Evolutionary conservation across 2,113 vertebrate genomes (phyloP).

Genomic region (Lophius piscatorius): DNA sequence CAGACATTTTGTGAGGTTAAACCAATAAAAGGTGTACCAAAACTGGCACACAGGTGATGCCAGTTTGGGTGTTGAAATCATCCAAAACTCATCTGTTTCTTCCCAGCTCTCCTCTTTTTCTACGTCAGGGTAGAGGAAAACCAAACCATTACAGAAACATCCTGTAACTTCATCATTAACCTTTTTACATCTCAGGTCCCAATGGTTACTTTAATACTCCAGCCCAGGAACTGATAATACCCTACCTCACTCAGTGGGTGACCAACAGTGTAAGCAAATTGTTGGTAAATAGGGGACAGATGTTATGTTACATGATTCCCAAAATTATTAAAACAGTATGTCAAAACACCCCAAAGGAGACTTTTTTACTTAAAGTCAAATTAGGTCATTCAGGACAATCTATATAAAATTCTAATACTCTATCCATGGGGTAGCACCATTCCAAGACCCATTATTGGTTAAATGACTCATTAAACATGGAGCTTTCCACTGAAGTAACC

Average conservation of each 20-base stretch:
- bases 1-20: conserved; percentile 1
- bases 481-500: conserved; percentile 35
- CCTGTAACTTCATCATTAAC: conserved; percentile 63
- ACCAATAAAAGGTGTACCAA: conserved; percentile 10
- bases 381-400: not conserved
- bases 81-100: conserved; percentile 25
- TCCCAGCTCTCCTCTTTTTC: conserved; percentile 2
- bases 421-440: not conserved
- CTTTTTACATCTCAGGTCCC: conserved; percentile 50
- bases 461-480: conserved; percentile 39
- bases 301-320: conserved; percentile 38
- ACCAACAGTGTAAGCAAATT: conserved; percentile 38
- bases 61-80: conserved; percentile 22
- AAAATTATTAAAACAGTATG: too few relatives aligned
- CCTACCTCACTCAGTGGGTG: conserved; percentile 17
- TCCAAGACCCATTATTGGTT: conserved; percentile 6
- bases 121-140: conserved; percentile 39
- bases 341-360: too few relatives aligned
- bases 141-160: conserved; percentile 56
- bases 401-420: not conserved
- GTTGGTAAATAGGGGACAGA: conserved; percentile 22
- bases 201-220: conserved; percentile 35
- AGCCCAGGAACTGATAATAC: conserved; percentile 27
- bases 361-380: not conserved
- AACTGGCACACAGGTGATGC: conserved; percentile 32